Conservation (phyloP, 2,888 invertebrate species). For the Orthosia gracilis region DNA sequence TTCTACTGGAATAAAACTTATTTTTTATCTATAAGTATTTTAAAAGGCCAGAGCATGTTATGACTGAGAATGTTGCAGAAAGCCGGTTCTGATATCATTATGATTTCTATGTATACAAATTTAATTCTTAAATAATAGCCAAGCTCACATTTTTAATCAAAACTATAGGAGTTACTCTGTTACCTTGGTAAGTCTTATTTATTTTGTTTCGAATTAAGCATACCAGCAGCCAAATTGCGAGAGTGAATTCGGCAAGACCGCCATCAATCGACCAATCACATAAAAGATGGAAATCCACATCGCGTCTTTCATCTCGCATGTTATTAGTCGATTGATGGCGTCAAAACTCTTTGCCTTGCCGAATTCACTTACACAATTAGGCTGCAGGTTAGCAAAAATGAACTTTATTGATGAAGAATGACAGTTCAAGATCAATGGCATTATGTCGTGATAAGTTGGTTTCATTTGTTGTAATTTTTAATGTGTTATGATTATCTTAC, state of each 20-base stretch:
- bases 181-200: constrained; percentile 24
- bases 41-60: constrained; percentile 11
- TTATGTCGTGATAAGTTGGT: constrained; percentile 21
- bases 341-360: too few species aligned
- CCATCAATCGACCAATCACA: too few species aligned
- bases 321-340: too few species aligned
- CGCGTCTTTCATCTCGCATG: too few species aligned
- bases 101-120: constrained; percentile 8
- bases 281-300: too few species aligned
- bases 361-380: too few species aligned
- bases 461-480: constrained; percentile 16
- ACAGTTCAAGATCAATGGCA: constrained; percentile 6
- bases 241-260: too few species aligned
- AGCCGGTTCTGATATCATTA: constrained; percentile 9
- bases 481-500: constrained; percentile 16
- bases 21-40: constrained; percentile 42
- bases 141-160: constrained; percentile 11
- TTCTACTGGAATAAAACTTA: constrained; percentile 27
- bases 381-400: neutral
- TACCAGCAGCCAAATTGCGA: too few species aligned
- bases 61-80: constrained; percentile 27
- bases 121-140: neutral
- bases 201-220: constrained; percentile 9
- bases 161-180: constrained; percentile 14
- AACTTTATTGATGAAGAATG: neutral